Percentiles rank a stretch among this genome's conserved stretches.
phyloP scores from a whole-genome alignment of 2,113 vertebrate genomes.

The Ctenomys sociabilis region DNA sequence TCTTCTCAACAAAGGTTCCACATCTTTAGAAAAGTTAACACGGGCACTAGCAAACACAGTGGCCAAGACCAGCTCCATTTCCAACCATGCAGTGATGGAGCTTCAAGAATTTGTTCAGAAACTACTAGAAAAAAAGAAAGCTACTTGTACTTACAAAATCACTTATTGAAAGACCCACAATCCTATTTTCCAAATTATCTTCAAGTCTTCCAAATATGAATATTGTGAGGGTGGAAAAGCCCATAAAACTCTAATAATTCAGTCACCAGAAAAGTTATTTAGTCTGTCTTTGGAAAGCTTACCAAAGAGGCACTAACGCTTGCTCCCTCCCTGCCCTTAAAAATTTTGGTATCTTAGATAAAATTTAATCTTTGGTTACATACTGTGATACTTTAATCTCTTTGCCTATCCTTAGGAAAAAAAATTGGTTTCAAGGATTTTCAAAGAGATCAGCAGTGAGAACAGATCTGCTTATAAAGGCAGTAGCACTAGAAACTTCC shows the following conservation, averaged over 20 bases:
- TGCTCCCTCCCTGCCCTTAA: conserved; percentile 68
- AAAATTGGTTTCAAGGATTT: conserved; percentile 66
- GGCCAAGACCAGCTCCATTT: conserved; percentile 10
- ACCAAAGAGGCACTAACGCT: conserved; percentile 70
- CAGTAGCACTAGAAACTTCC: conserved; percentile 56
- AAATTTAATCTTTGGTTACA: conserved; percentile 76
- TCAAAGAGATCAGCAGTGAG: conserved; percentile 63
- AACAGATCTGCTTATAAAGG: conserved; percentile 62
- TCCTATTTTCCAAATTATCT: conserved; percentile 35
- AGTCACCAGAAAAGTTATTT: conserved; percentile 63
- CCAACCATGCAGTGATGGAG: conserved; percentile 16
- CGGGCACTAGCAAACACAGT: neutral
- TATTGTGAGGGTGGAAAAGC: neutral
- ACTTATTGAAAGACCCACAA: conserved; percentile 53
- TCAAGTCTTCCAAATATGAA: conserved; percentile 44
- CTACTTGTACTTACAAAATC: conserved; percentile 60
- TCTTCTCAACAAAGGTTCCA: conserved; percentile 61
- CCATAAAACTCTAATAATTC: conserved; percentile 59
- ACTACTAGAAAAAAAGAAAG: conserved; percentile 51
- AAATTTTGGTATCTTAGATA: conserved; percentile 75
- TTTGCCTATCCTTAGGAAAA: neutral
- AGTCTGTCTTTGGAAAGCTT: conserved; percentile 74
- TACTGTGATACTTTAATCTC: conserved; percentile 63
- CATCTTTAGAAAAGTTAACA: conserved; percentile 68
- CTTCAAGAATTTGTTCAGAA: conserved; percentile 56